Percentiles rank a stretch among this genome's conserved stretches.
phyloP scores from a whole-genome alignment of 2,888 invertebrate species.

The Hypomecis punctinalis region DNA sequence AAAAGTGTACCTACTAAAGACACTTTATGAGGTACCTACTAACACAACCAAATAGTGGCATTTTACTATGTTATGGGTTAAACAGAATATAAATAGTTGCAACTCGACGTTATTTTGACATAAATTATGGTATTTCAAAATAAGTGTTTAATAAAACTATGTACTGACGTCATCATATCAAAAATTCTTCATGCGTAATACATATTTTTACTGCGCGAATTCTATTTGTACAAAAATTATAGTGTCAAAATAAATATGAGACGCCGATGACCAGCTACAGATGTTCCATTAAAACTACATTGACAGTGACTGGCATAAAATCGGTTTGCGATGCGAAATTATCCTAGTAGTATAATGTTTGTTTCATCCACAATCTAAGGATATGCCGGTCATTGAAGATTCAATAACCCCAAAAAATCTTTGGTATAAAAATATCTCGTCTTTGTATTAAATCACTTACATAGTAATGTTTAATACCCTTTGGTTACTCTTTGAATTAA shows the following conservation, averaged over 20 bases:
- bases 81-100: too few species aligned
- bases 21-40: too few species aligned
- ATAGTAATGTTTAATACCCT: slow-evolving; percentile 2
- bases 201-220: slow-evolving; percentile 16
- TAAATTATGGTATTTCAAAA: slow-evolving; percentile 44
- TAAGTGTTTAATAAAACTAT: slow-evolving; percentile 8
- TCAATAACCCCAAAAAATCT: slow-evolving; percentile 7
- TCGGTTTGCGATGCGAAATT: slow-evolving; percentile 11
- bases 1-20: too few species aligned
- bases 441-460: slow-evolving; percentile 5
- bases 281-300: slow-evolving; percentile 27
- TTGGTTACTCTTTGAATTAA: slow-evolving; percentile 12
- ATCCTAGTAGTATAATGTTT: neutral
- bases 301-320: slow-evolving; percentile 15
- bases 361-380: neutral
- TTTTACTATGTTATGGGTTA: too few species aligned
- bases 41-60: neutral
- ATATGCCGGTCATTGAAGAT: neutral
- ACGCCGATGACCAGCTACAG: slow-evolving; percentile 30
- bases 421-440: slow-evolving; percentile 9
- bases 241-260: slow-evolving; percentile 37
- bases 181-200: slow-evolving; percentile 26
- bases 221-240: slow-evolving; percentile 32
- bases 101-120: neutral
- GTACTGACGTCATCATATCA: slow-evolving; percentile 23